phyloP scores from a whole-genome alignment of 1,140 invertebrate genomes.

The Meteorus sp. region DNA sequence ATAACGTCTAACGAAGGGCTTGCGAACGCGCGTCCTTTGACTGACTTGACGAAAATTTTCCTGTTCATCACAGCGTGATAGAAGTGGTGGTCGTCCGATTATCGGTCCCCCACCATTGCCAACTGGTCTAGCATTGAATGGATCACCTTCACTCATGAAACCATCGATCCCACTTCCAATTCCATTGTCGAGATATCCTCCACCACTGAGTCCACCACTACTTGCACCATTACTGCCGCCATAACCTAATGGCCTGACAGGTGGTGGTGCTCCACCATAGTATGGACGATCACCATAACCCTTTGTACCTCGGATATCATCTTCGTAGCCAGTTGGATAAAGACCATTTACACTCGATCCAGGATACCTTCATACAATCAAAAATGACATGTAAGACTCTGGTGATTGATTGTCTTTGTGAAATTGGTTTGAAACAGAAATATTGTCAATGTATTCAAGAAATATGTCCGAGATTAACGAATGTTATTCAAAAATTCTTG shows the following conservation, averaged over 20 bases:
- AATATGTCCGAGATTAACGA: no score
- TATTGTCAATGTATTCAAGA: no score
- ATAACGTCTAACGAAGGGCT: conserved; percentile 76
- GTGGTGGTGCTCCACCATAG: conserved; percentile 33
- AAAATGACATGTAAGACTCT: no score
- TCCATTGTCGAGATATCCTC: conserved; percentile 49
- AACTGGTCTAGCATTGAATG: conserved; percentile 49
- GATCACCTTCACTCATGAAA: conserved; percentile 53
- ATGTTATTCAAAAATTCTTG: no score
- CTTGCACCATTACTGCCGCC: no score
- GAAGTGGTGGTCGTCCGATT: conserved; percentile 52
- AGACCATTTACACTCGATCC: conserved; percentile 25
- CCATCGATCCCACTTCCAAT: conserved; percentile 52
- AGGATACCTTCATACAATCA: conserved; percentile 29
- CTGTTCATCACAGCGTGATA: conserved; percentile 72
- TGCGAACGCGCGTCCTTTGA: conserved; percentile 72
- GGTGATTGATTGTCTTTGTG: no score
- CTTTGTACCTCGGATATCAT: conserved; percentile 40
- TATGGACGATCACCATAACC: conserved; percentile 43
- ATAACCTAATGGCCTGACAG: conserved; percentile 33
- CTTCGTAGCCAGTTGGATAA: conserved; percentile 32
- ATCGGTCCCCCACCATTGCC: conserved; percentile 52
- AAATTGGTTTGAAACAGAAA: no score
- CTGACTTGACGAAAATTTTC: conserved; percentile 82
- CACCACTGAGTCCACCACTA: no score